Percentiles rank a stretch among this genome's conserved stretches.
Conservation (phyloP, 2,888 invertebrate genomes). For the Acrobeloides nanus region DNA sequence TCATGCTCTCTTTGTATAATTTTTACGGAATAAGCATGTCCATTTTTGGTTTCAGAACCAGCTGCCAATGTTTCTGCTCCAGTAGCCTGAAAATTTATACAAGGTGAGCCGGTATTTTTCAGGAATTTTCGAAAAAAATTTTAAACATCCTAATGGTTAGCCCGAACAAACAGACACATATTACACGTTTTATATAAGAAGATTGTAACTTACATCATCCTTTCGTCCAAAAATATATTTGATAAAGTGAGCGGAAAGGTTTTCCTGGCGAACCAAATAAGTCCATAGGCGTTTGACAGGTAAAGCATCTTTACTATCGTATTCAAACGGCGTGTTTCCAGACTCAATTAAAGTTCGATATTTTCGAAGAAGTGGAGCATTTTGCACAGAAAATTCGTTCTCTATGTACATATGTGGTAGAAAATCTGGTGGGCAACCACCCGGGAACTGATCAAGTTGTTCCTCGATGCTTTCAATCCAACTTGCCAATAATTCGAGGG, state of each 20-base stretch:
- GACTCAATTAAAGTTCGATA: conserved; percentile 78
- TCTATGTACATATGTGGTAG: conserved; percentile 43
- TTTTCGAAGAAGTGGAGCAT: conserved; percentile 61
- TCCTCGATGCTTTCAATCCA: conserved; percentile 79
- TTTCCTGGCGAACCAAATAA: conserved; percentile 81
- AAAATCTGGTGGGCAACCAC: conserved; percentile 45
- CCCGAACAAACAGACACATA: not conserved
- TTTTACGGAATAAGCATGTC: conserved; percentile 75
- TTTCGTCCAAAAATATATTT: conserved; percentile 70
- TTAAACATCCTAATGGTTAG: conserved; percentile 3
- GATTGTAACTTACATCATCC: no score
- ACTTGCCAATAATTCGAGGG: conserved; percentile 73
- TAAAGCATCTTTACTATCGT: conserved; percentile 62
- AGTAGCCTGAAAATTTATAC: no score
- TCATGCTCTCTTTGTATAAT: conserved; percentile 98
- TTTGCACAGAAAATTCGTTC: conserved; percentile 3
- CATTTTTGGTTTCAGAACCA: no score
- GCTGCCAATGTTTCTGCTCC: no score
- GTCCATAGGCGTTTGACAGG: conserved; percentile 74
- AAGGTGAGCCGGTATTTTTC: no score
- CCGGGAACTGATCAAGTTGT: conserved; percentile 54
- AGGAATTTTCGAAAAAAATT: conserved; percentile 17
- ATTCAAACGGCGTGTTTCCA: conserved; percentile 86
- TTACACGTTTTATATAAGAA: no score
- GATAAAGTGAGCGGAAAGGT: conserved; percentile 87